Base-by-base conservation (phyloP, 2,888 invertebrate species). In the Elmis aenea region DNA sequence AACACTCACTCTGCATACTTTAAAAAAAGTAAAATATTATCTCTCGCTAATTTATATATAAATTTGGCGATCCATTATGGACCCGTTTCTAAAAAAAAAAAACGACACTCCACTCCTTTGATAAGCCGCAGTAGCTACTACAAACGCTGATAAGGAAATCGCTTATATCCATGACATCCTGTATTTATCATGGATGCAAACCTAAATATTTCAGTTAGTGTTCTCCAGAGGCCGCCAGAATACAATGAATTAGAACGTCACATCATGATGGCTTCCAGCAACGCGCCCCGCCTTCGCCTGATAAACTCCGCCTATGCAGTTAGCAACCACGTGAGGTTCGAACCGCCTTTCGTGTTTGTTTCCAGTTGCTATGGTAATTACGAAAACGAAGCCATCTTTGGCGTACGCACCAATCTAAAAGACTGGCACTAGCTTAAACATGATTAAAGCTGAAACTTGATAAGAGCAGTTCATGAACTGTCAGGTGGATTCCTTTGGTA, bases 291-390 rank as follows among this genome's bases (percentile, higher is more conserved):
- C 47, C 41, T 42, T 15, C 33, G 20, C 13, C 44, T 52, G 54
- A 47, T 46, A 14, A 45, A 46, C 52, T 51, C 55, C 57, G 41
- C 54, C 55, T 34, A 31, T 27, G 30, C 39, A 41, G 42, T 43
- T 38, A 33, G 38, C 40, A 44, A 48, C 39, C 51, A 50, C 55
- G 55, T 57, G 59, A 53, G 45, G 43, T 33, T 32, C 30, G 24
- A 13, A 33, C 52, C 54, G 52, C 55, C 52, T 42, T 41, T 47
- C 40, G 45, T 48, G 48, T 54, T 52, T 57, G 49, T 49, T 54
- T 46, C 46, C 29, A 40, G 62, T 61, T 52, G 51, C 57, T 52
- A 62, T 61, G 53, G 59, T 48, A 49, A 61, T 53, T 55, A 50
- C 38, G 46, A 37, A 30, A 31, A 48, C 49, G 54, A 33, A 31